These are phyloP conservation scores for Drosophila pegasa DNA, from an alignment of 2,888 invertebrate genomes.

Conservation along the genomic window DNA sequence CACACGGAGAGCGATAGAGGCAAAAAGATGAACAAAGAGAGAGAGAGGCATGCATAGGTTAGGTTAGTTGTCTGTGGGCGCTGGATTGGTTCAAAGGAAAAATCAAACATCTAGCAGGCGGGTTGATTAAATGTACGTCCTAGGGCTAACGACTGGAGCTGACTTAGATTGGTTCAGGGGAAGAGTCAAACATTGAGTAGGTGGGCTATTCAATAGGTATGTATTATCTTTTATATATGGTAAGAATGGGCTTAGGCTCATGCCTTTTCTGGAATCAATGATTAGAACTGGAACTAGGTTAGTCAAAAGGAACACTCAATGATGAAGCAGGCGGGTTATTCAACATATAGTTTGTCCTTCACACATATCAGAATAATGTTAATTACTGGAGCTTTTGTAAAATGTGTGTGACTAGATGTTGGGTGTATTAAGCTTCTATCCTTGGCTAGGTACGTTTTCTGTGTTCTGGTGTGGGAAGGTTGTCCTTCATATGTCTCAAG, in stretches of 20 bases:
- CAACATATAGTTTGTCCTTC: no score
- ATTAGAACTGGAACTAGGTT: not conserved
- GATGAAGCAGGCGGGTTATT: no score
- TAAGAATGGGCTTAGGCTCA: no score
- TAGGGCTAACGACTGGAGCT: not conserved
- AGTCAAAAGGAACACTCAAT: not conserved
- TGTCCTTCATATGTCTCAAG: no score
- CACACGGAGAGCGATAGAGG: not conserved
- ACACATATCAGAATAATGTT: no score
- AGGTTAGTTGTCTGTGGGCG: slow-evolving; percentile 22
- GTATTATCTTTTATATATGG: not conserved
- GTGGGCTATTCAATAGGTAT: not conserved
- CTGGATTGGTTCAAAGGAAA: not conserved
- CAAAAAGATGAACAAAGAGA: slow-evolving; percentile 9
- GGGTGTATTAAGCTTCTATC: no score
- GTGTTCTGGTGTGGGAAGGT: no score
- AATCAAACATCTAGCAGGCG: not conserved
- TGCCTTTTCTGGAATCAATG: not conserved
- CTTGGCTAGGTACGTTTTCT: no score
- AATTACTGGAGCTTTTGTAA: no score
- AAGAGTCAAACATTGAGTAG: not conserved
- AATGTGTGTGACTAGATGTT: no score
- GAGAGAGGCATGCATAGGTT: slow-evolving; percentile 36
- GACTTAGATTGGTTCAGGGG: no score
- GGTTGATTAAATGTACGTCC: not conserved